Evolutionary conservation across 2,888 invertebrate genomes (phyloP).

Genomic region (Alcis repandata): DNA sequence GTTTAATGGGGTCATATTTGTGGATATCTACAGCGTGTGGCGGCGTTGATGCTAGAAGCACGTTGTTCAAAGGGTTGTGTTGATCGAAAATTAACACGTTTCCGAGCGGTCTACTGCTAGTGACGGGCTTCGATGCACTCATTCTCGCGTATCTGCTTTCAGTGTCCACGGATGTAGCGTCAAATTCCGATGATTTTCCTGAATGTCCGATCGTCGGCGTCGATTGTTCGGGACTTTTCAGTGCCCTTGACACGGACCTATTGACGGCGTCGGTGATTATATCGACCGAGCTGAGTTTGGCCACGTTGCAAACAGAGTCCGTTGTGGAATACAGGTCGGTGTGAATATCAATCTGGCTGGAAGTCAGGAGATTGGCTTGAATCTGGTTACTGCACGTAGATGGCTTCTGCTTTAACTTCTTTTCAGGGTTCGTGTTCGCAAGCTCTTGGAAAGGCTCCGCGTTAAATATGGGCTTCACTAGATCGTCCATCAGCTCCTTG

Average conservation of each 20-base stretch:
- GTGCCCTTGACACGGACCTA: conserved; percentile 34
- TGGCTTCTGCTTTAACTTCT: conserved; percentile 31
- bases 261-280: conserved; percentile 37
- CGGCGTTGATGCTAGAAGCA: conserved; percentile 58
- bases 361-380: conserved; percentile 69
- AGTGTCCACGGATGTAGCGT: conserved; percentile 12
- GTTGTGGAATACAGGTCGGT: conserved; percentile 52
- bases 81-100: conserved; percentile 70
- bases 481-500: conserved; percentile 74
- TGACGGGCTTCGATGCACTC: background rate
- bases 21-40: conserved; percentile 56
- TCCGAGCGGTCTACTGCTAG: conserved; percentile 18
- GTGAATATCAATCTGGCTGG: conserved; percentile 74
- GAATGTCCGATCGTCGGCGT: conserved; percentile 17
- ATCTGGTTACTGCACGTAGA: conserved; percentile 67
- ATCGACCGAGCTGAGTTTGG: conserved; percentile 34
- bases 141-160: background rate
- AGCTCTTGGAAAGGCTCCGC: conserved; percentile 54
- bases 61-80: conserved; percentile 74
- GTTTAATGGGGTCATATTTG: conserved; percentile 59
- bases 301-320: conserved; percentile 48
- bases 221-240: conserved; percentile 40
- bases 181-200: conserved; percentile 33
- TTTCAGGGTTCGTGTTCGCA: conserved; percentile 32
- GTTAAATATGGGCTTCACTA: conserved; percentile 73